Conservation (phyloP, 2,797 vertebrate genomes). For the Molossus alvarezi region DNA sequence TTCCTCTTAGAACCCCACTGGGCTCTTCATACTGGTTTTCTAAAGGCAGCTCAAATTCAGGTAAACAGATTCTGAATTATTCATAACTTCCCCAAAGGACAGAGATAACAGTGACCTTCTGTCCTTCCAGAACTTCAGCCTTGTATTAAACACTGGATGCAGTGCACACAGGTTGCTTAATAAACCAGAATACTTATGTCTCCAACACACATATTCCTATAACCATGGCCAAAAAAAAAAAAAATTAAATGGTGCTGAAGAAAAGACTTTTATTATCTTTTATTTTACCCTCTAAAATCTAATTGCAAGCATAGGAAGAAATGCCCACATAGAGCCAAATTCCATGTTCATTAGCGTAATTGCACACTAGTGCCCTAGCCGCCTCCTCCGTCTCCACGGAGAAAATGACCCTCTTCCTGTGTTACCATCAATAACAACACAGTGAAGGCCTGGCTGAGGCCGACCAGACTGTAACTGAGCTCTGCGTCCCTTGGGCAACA, state of each 20-base stretch:
- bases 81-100: slow-evolving; percentile 8
- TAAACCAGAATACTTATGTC: slow-evolving; percentile 34
- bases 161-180: background rate
- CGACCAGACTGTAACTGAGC: slow-evolving; percentile 81
- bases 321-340: slow-evolving; percentile 48
- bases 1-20: background rate
- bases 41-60: background rate
- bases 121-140: slow-evolving; percentile 6
- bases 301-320: slow-evolving; percentile 62
- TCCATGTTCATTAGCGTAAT: slow-evolving; percentile 73
- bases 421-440: slow-evolving; percentile 67
- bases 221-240: slow-evolving; percentile 61
- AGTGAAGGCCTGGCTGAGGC: slow-evolving; percentile 27
- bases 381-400: background rate
- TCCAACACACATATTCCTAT: slow-evolving; percentile 20
- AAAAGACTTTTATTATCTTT: slow-evolving; percentile 66
- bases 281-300: slow-evolving; percentile 72
- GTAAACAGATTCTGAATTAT: slow-evolving; percentile 62
- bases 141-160: slow-evolving; percentile 21
- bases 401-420: slow-evolving; percentile 60
- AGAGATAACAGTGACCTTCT: slow-evolving; percentile 31
- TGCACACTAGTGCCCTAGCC: background rate
- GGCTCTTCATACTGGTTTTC: background rate
- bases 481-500: slow-evolving; percentile 76
- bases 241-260: background rate